These are phyloP conservation scores for Drosophila niveifrons DNA, from an alignment of 2,888 invertebrate species.

Conservation along the genomic window DNA sequence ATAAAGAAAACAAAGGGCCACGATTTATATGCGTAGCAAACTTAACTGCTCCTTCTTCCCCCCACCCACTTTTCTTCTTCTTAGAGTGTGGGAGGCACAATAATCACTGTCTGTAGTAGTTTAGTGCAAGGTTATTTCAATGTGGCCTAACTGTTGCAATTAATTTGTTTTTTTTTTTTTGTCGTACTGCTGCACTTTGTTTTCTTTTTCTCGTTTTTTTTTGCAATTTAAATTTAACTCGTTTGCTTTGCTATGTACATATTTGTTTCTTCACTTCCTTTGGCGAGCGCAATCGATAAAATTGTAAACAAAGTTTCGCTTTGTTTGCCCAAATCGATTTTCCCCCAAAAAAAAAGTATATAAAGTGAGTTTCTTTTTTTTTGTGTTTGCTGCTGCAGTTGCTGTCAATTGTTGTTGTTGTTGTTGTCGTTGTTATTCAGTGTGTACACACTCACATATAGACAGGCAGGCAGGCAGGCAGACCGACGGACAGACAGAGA, in stretches of 20 bases:
- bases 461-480: background rate
- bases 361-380: slow-evolving; percentile 22
- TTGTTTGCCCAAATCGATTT: slow-evolving; percentile 72
- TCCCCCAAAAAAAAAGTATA: slow-evolving; percentile 60
- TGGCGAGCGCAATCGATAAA: slow-evolving; percentile 68
- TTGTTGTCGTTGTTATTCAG: slow-evolving; percentile 59
- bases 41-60: background rate
- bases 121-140: slow-evolving; percentile 32
- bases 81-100: too few relatives aligned
- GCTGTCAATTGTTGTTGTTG: slow-evolving; percentile 55
- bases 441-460: slow-evolving; percentile 60
- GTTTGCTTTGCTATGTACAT: slow-evolving; percentile 7
- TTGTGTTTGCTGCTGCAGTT: slow-evolving; percentile 44
- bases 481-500: background rate
- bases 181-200: background rate
- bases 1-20: too few relatives aligned
- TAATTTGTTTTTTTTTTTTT: slow-evolving; percentile 14
- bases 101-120: too few relatives aligned
- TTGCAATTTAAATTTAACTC: background rate
- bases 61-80: background rate
- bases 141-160: slow-evolving; percentile 15
- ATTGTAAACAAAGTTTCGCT: slow-evolving; percentile 72
- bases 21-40: background rate
- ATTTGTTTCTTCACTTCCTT: slow-evolving; percentile 18
- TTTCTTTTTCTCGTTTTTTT: background rate